Percentiles rank a stretch among this genome's conserved stretches.
These are phyloP conservation scores for Maniola jurtina DNA, from an alignment of 1,140 invertebrate genomes.

Conservation along the genomic window DNA sequence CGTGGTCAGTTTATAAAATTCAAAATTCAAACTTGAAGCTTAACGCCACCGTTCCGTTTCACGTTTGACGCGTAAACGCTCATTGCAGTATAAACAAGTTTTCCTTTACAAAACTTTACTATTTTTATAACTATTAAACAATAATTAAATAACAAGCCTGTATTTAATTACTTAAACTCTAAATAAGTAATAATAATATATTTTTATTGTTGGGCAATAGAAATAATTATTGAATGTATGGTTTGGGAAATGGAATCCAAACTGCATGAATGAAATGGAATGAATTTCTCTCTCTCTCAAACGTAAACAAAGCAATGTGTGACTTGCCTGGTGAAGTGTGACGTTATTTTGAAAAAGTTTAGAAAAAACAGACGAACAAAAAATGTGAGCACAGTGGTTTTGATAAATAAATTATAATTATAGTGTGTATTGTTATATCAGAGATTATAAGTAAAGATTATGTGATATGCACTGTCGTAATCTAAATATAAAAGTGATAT, in stretches of 20 bases:
- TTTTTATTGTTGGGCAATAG: too few relatives aligned
- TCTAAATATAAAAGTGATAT: constrained; percentile 60
- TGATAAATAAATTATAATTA: background rate
- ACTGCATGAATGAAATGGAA: constrained; percentile 19
- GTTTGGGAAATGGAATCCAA: background rate
- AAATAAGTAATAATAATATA: too few relatives aligned
- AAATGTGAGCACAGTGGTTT: constrained; percentile 28
- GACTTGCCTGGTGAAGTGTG: constrained; percentile 22
- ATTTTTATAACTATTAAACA: too few relatives aligned
- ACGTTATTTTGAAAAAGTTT: constrained; percentile 29
- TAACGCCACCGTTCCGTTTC: background rate
- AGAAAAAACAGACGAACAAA: constrained; percentile 24
- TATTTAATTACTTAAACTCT: too few relatives aligned
- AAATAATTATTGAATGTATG: too few relatives aligned
- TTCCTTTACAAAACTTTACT: too few relatives aligned
- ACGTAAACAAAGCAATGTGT: constrained; percentile 30
- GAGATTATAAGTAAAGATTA: constrained; percentile 21
- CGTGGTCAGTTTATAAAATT: background rate
- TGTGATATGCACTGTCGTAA: constrained; percentile 23
- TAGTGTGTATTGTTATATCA: constrained; percentile 15
- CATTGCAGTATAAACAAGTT: background rate
- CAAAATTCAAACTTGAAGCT: background rate
- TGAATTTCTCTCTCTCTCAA: constrained; percentile 15
- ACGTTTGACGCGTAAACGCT: background rate
- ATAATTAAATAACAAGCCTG: too few relatives aligned